Conservation (phyloP, 2,888 invertebrate genomes). For the Tipula lateralis region DNA sequence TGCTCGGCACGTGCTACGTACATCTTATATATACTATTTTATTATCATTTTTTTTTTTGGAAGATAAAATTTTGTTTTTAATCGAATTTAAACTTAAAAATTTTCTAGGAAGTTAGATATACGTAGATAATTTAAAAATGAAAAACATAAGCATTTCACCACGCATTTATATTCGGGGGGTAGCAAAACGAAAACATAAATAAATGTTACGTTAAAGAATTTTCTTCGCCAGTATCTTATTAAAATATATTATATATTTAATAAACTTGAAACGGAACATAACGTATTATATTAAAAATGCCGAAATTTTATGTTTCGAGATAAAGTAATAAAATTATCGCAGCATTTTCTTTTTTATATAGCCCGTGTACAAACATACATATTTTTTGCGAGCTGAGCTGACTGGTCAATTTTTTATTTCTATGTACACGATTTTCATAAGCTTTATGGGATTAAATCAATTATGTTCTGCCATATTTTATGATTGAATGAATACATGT, state of each 20-base stretch:
- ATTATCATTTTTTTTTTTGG: not conserved
- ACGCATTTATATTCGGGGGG: not conserved
- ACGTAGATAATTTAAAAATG: not conserved
- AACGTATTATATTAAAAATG: not conserved
- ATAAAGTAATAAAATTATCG: constrained; percentile 3
- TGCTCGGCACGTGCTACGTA: not conserved
- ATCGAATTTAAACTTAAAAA: not conserved
- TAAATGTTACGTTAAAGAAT: not conserved
- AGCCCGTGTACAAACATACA: too few species aligned
- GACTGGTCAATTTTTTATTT: not conserved
- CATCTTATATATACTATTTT: not conserved
- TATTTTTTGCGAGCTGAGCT: not conserved
- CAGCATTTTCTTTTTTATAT: not conserved
- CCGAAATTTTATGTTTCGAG: not conserved
- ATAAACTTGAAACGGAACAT: not conserved
- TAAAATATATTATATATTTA: not conserved
- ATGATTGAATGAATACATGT: not conserved
- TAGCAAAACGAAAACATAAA: not conserved
- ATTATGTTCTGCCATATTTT: not conserved
- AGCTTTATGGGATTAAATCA: not conserved
- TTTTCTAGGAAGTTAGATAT: not conserved
- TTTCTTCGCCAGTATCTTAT: not conserved
- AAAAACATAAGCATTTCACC: not conserved
- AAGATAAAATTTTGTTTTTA: not conserved
- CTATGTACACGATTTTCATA: not conserved